phyloP scores from a whole-genome alignment of 2,888 invertebrate genomes.

The Leptinotarsa rubiginosa region DNA sequence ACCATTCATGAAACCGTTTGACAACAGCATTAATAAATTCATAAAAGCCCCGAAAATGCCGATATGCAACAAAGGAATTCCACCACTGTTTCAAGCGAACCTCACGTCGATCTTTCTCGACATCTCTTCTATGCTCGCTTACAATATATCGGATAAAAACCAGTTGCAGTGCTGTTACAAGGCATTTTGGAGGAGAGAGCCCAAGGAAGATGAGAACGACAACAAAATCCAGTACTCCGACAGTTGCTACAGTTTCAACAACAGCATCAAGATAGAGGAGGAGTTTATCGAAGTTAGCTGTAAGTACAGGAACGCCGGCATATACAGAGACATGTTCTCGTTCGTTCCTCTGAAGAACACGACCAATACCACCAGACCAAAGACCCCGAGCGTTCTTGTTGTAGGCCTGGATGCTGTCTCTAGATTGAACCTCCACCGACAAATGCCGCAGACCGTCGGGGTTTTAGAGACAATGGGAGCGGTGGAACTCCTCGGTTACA shows the following conservation, averaged over 20 bases:
- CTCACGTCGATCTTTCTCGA: constrained; percentile 72
- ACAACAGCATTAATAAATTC: constrained; percentile 70
- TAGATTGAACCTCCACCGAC: constrained; percentile 84
- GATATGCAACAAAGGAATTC: constrained; percentile 67
- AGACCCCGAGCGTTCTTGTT: constrained; percentile 77
- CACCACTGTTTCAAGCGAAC: constrained; percentile 71
- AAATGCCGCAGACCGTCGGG: constrained; percentile 81
- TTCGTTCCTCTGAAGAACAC: constrained; percentile 70
- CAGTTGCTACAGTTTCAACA: constrained; percentile 68
- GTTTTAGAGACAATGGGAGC: constrained; percentile 73
- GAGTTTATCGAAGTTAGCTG: constrained; percentile 81
- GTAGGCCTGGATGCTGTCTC: constrained; percentile 90
- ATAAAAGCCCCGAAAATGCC: constrained; percentile 68
- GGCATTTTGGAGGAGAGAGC: constrained; percentile 70
- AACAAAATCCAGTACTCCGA: constrained; percentile 67
- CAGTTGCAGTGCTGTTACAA: constrained; percentile 74
- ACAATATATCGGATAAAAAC: constrained; percentile 66
- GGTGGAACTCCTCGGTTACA: constrained; percentile 87
- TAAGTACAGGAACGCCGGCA: constrained; percentile 64
- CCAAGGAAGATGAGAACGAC: constrained; percentile 67
- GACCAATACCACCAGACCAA: constrained; percentile 25
- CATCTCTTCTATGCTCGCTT: constrained; percentile 66
- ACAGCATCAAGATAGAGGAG: constrained; percentile 66
- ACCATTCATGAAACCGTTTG: constrained; percentile 74
- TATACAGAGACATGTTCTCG: constrained; percentile 78